Evolutionary conservation across 2,888 invertebrate genomes (phyloP), one percentile per base, ranked within the genome.

Genomic region (Ennomos fuscantarius): DNA sequence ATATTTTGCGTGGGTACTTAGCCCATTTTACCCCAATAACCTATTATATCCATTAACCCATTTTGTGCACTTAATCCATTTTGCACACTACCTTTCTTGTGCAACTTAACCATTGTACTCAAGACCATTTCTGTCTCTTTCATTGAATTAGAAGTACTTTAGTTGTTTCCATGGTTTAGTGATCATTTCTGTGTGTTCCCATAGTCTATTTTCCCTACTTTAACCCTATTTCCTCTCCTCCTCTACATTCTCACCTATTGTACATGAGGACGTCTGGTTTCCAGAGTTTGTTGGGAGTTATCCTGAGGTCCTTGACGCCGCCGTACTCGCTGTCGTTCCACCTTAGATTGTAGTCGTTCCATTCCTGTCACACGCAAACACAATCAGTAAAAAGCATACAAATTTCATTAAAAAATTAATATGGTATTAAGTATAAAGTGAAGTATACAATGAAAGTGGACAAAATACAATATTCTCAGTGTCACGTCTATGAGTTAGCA

Each of bases 181-280:
- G n/a, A n/a, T n/a, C n/a, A 6, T 24, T 24, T 5, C 3, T 24
- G 1, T 2, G 3, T 6, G 24, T 24, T 3, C 6, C 6, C 6
- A 24, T 6, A 24, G 2, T 6, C 6, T 24, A 3, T 0, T 24
- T 24, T 24, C 2, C 5, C 5, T 0, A 6, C 24, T 6, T 6
- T 3, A 6, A n/a, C n/a, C 32, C 24, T 13, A n/a, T 50, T 11
- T n/a, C 58, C n/a, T 49, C 51, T 57, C 60, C 60, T 54, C 50
- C 65, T 48, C 59, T 66, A 63, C 66, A 62, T 68, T 62, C 89
- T 90, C 82, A 98, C 98, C 99, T 99, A 95, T 99, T 99, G 93
- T 99, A 99, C 97, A 99, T 98, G 70, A 99, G 96, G 78, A 99
- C 97, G 93, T 99, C 99, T 66, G 99, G 99, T 87, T 97, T 98